Conservation (phyloP, 2,888 invertebrate species). For the Blera fallax region DNA sequence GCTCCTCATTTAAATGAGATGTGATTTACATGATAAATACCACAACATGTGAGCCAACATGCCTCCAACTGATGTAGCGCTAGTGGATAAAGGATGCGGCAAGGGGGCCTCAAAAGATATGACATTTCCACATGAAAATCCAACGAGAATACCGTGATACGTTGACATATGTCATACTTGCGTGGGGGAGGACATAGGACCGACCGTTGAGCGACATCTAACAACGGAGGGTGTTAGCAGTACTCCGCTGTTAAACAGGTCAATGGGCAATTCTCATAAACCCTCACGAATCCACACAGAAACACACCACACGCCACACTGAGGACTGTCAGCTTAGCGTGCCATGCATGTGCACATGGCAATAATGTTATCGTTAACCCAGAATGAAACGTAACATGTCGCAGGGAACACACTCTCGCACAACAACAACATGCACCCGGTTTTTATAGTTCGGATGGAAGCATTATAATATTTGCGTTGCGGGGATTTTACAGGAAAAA, state of each 20-base stretch:
- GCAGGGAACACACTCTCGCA: not conserved
- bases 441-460: not conserved
- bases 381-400: conserved; percentile 31
- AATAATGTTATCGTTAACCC: not conserved
- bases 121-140: not conserved
- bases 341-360: not conserved
- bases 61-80: conserved; percentile 28
- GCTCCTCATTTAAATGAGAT: conserved; percentile 73
- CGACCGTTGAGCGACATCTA: conserved; percentile 27
- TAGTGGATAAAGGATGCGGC: not conserved
- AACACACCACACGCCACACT: too few species aligned
- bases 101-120: conserved; percentile 1
- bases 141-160: not conserved
- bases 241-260: conserved; percentile 7
- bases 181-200: conserved; percentile 49
- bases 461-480: conserved; percentile 22
- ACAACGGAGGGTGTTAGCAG: conserved; percentile 15
- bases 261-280: conserved; percentile 37
- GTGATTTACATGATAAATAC: conserved; percentile 74
- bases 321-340: not conserved
- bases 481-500: conserved; percentile 17
- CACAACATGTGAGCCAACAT: conserved; percentile 70
- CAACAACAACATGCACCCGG: conserved; percentile 7
- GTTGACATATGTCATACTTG: conserved; percentile 36
- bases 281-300: not conserved